Evolutionary conservation across 2,113 vertebrate species (phyloP).

Genomic region (Xenopus borealis): DNA sequence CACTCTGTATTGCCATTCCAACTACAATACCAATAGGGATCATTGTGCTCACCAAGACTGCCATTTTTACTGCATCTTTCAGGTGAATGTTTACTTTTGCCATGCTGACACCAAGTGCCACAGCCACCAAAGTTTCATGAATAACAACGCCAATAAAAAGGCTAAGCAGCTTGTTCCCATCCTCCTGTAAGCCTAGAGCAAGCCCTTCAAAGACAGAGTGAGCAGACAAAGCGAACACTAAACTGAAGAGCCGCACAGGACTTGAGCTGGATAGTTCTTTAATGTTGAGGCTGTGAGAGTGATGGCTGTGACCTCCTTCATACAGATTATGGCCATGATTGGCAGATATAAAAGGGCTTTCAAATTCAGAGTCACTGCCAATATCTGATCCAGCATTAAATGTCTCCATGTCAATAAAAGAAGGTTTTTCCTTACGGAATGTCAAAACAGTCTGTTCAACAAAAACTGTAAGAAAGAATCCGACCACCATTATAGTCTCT

Average conservation of each 20-base stretch:
- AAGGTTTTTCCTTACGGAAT: constrained; percentile 80
- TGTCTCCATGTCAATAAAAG: constrained; percentile 90
- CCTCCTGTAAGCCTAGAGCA: constrained; percentile 87
- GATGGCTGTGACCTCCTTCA: constrained; percentile 44
- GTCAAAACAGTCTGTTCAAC: constrained; percentile 85
- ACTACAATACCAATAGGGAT: constrained; percentile 78
- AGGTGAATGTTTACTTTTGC: constrained; percentile 69
- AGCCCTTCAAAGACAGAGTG: constrained; percentile 89
- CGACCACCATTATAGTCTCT: constrained; percentile 85
- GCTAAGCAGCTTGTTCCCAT: constrained; percentile 66
- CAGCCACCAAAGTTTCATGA: constrained; percentile 81
- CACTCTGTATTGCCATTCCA: constrained; percentile 81
- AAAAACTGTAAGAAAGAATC: constrained; percentile 86
- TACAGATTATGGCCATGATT: constrained; percentile 22
- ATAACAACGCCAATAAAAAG: constrained; percentile 84
- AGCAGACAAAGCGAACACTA: constrained; percentile 79
- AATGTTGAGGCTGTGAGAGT: constrained; percentile 53
- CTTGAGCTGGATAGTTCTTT: constrained; percentile 65
- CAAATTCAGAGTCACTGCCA: constrained; percentile 88
- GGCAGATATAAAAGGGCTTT: constrained; percentile 76
- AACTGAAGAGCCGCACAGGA: constrained; percentile 75
- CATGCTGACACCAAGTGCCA: constrained; percentile 82
- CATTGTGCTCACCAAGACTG: constrained; percentile 74
- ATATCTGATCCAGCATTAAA: constrained; percentile 84
- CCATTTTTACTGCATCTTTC: constrained; percentile 77